Percentiles rank a stretch among this genome's conserved stretches.
phyloP scores from a whole-genome alignment of 2,113 vertebrate genomes.

The Vombatus ursinus region DNA sequence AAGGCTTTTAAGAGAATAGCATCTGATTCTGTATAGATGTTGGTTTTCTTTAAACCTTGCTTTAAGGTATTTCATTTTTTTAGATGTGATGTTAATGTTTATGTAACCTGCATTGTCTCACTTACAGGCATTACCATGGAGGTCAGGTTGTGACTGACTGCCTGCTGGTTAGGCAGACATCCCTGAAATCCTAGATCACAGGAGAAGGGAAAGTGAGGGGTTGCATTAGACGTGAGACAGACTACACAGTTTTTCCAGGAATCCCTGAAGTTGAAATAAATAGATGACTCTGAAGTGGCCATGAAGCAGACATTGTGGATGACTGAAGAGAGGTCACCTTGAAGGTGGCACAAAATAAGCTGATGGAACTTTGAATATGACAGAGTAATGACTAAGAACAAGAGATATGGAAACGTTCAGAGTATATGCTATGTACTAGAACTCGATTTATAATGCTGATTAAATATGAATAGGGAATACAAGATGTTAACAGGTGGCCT shows the following conservation, averaged over 20 bases:
- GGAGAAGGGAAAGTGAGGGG: neutral
- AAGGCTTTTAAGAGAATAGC: neutral
- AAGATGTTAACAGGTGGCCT: neutral
- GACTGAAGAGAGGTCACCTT: neutral
- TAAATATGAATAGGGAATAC: neutral
- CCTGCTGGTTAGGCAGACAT: neutral
- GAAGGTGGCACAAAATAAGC: neutral
- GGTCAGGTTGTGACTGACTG: neutral
- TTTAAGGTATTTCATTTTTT: neutral
- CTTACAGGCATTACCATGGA: neutral
- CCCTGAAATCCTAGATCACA: neutral
- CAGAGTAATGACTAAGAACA: neutral
- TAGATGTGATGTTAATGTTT: neutral
- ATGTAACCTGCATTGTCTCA: neutral
- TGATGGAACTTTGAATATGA: neutral
- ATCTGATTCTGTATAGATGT: neutral
- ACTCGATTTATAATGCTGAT: neutral
- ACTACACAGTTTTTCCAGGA: neutral
- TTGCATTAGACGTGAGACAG: neutral
- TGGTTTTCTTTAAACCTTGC: neutral
- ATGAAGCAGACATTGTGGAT: neutral
- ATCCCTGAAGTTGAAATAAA: neutral
- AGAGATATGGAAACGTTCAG: neutral
- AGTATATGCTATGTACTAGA: neutral
- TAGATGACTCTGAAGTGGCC: neutral